Conservation (phyloP, 2,113 vertebrate genomes). For the Microcebus ravelobensis region DNA sequence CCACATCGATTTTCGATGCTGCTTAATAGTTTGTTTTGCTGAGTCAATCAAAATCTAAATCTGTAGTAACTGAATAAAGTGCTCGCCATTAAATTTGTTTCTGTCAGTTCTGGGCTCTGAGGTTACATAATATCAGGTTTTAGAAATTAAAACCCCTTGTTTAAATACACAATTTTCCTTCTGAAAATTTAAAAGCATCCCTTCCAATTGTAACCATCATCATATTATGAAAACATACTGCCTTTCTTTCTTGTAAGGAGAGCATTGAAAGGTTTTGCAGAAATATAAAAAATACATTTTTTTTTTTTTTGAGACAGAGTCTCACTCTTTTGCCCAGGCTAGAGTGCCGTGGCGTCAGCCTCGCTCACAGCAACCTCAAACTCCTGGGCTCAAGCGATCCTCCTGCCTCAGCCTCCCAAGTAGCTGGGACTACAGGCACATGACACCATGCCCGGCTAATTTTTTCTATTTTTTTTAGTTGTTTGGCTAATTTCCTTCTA, state of each 20-base stretch:
- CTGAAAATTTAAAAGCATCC: neutral
- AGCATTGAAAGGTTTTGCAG: neutral
- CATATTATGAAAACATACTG: neutral
- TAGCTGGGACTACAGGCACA: too few species aligned
- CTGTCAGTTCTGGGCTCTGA: slow-evolving; percentile 16
- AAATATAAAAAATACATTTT: neutral
- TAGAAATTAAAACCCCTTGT: slow-evolving; percentile 32
- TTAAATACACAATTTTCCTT: neutral
- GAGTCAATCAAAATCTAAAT: slow-evolving; percentile 63
- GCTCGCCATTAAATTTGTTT: slow-evolving; percentile 24
- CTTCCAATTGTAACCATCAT: neutral
- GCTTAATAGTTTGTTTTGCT: slow-evolving; percentile 60
- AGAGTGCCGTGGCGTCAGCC: too few species aligned
- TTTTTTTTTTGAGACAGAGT: too few species aligned
- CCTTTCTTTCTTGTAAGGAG: neutral
- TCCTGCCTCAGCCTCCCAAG: too few species aligned
- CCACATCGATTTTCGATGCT: slow-evolving; percentile 52
- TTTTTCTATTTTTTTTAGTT: too few species aligned
- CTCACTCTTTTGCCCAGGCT: too few species aligned
- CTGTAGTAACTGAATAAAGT: slow-evolving; percentile 50
- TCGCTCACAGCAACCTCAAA: too few species aligned
- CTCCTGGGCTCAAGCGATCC: too few species aligned
- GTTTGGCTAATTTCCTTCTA: too few species aligned
- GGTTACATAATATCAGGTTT: neutral
- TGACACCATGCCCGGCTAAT: too few species aligned